Conservation (phyloP, 2,888 invertebrate species). For the Cancer borealis region DNA sequence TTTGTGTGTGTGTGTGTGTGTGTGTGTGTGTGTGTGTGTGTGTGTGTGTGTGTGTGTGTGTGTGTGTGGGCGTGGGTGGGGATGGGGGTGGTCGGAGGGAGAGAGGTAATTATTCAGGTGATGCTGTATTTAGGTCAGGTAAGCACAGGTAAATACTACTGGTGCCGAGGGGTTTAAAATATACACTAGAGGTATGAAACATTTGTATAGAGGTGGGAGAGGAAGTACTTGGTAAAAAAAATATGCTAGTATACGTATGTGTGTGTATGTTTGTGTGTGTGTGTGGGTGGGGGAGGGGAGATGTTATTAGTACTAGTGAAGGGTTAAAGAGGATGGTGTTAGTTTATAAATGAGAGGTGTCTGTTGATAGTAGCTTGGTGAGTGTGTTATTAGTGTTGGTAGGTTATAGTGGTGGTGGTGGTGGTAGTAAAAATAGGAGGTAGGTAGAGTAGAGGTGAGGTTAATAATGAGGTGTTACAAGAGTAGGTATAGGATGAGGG, state of each 20-base stretch:
- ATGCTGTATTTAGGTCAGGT: background rate
- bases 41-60: background rate
- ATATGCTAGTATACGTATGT: background rate
- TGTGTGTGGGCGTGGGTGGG: background rate
- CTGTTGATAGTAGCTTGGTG: background rate
- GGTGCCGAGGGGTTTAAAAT: no score
- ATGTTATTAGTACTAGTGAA: background rate
- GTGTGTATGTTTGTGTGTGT: background rate
- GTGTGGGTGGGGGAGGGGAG: background rate
- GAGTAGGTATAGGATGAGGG: no score
- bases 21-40: conserved; percentile 47
- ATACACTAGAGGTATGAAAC: background rate
- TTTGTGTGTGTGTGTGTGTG: conserved; percentile 44
- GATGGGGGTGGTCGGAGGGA: background rate
- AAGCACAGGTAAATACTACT: background rate
- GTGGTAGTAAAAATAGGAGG: no score
- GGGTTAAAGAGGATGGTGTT: no score
- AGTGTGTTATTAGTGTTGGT: no score
- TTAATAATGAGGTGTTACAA: no score
- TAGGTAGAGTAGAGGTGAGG: background rate
- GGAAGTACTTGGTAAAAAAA: background rate
- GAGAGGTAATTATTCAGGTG: background rate
- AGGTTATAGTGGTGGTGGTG: no score
- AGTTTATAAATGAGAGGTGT: background rate
- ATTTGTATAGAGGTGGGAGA: background rate